Conservation (phyloP, 2,797 vertebrate genomes). For the Typhlichthys subterraneus region DNA sequence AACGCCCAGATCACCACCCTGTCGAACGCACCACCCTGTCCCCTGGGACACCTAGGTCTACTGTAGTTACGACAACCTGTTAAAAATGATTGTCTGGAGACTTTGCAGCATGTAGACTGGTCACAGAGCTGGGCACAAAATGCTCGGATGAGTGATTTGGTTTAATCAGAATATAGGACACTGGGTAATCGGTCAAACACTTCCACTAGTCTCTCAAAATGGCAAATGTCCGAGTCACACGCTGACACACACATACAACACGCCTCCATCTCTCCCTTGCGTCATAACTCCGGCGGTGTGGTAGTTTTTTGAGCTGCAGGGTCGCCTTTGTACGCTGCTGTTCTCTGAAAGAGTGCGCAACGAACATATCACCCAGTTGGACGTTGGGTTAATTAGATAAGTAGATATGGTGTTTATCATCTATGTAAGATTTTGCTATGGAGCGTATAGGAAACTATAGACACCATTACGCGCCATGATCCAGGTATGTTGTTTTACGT, state of each 20-base stretch:
- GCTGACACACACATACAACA: constrained; percentile 22
- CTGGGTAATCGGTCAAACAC: too few species aligned
- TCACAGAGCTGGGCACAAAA: too few species aligned
- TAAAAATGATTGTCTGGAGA: too few species aligned
- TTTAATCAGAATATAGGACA: too few species aligned
- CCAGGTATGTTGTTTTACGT: constrained; percentile 56
- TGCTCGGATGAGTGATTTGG: too few species aligned
- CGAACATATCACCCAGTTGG: not conserved
- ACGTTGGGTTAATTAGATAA: constrained; percentile 5
- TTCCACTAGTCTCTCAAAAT: too few species aligned
- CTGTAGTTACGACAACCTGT: too few species aligned
- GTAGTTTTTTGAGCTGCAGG: constrained; percentile 49
- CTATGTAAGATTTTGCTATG: constrained; percentile 40
- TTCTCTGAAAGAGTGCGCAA: too few species aligned
- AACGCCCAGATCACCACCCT: constrained; percentile 40
- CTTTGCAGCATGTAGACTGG: too few species aligned
- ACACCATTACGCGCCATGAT: constrained; percentile 36
- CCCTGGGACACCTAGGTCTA: constrained; percentile 28
- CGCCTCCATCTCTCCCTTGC: constrained; percentile 32
- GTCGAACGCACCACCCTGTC: constrained; percentile 62
- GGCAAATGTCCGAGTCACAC: not conserved
- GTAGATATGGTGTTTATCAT: constrained; percentile 10
- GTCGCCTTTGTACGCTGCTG: constrained; percentile 21
- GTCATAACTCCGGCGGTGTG: constrained; percentile 36
- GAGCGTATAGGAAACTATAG: constrained; percentile 42